These are phyloP conservation scores for Salmo trutta DNA, from an alignment of 2,797 vertebrate species.

Conservation along the genomic window DNA sequence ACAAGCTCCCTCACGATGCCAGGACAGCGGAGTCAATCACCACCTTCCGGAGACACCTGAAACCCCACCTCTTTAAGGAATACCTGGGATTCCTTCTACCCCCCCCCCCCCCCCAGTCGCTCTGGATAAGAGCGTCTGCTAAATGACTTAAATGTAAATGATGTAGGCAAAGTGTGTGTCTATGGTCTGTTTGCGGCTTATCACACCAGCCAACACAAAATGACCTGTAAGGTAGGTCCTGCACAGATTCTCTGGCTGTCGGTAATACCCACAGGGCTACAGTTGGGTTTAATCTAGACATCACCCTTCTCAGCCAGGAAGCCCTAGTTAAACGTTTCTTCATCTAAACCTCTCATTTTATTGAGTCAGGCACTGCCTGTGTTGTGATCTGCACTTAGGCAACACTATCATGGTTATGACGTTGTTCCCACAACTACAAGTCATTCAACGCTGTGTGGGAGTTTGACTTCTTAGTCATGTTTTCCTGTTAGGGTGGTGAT, in stretches of 20 bases:
- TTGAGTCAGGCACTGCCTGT: conserved; percentile 23
- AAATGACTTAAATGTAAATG: too few relatives aligned
- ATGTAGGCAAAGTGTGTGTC: neutral
- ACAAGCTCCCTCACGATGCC: too few relatives aligned
- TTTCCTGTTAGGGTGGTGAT: neutral
- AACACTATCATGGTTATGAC: too few relatives aligned
- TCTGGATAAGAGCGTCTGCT: too few relatives aligned
- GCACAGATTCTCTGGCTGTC: neutral
- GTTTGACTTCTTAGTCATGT: neutral
- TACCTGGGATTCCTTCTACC: too few relatives aligned
- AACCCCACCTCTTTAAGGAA: too few relatives aligned
- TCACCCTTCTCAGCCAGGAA: conserved; percentile 15
- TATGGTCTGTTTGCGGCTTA: neutral
- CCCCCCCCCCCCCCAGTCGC: too few relatives aligned
- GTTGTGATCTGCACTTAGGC: too few relatives aligned
- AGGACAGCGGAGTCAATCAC: too few relatives aligned
- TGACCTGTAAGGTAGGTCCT: conserved; percentile 1
- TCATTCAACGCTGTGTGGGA: neutral
- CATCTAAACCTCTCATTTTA: neutral
- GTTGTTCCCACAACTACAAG: neutral
- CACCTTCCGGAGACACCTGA: too few relatives aligned
- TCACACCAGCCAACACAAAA: neutral
- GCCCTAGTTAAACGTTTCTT: conserved; percentile 34
- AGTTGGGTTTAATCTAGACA: conserved; percentile 14
- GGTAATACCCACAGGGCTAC: neutral